Percentiles rank a stretch among this genome's conserved stretches.
phyloP scores from a whole-genome alignment of 2,888 invertebrate species.

The Drosophila tanythrix region DNA sequence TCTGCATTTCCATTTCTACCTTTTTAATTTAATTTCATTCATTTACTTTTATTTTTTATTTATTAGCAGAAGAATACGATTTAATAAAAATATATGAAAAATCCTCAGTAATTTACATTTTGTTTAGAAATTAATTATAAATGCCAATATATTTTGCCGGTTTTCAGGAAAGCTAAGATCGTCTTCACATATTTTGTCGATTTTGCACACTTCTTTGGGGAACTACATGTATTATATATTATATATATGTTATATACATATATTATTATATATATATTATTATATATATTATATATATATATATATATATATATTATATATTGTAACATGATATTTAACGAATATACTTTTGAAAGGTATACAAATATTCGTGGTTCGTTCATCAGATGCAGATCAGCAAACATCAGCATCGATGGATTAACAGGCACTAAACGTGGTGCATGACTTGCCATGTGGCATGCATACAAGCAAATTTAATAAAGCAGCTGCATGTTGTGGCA shows the following conservation, averaged over 20 bases:
- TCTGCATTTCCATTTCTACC: background rate
- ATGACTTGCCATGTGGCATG: constrained; percentile 22
- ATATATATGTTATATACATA: too few species aligned
- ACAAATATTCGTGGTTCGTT: background rate
- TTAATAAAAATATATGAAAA: too few species aligned
- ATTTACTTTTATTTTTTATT: background rate
- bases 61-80: too few species aligned
- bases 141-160: background rate
- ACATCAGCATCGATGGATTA: background rate
- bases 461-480: constrained; percentile 41
- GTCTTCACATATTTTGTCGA: background rate
- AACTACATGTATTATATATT: background rate
- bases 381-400: background rate
- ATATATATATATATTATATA: background rate
- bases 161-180: too few species aligned
- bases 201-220: background rate
- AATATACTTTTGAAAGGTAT: background rate
- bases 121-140: background rate
- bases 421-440: background rate
- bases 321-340: background rate
- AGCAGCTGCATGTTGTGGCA: constrained; percentile 49
- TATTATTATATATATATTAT: too few species aligned
- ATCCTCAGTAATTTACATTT: too few species aligned
- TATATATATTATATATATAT: background rate
- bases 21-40: background rate